Conservation (phyloP, 2,113 vertebrate species). For the Gymnogyps californianus region DNA sequence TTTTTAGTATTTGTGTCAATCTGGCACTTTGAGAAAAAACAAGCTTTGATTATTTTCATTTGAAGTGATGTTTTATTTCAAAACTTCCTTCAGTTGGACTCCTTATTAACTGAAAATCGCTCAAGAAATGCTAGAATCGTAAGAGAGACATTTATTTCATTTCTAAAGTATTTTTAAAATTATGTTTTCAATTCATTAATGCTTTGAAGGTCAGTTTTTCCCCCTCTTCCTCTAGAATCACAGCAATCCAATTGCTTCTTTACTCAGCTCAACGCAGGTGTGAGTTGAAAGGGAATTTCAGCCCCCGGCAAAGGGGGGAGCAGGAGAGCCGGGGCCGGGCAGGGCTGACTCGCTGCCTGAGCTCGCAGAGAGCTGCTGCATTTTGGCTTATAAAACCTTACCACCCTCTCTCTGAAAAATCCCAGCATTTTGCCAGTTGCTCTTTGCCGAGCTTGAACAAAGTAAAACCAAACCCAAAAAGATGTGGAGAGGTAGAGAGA, state of each 20-base stretch:
- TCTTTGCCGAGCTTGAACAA: not conserved
- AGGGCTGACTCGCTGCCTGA: not conserved
- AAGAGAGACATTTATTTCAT: not conserved
- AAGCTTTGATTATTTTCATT: conserved; percentile 1
- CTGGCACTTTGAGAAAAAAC: not conserved
- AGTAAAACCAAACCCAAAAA: not conserved
- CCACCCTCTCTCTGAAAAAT: not conserved
- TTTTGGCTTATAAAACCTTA: not conserved
- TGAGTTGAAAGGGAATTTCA: not conserved
- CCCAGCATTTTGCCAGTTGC: not conserved
- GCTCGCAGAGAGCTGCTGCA: not conserved
- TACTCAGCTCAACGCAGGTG: not conserved
- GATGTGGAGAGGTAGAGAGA: not conserved
- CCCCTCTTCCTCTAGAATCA: not conserved
- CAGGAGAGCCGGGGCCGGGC: not conserved
- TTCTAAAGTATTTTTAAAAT: not conserved
- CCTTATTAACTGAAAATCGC: not conserved
- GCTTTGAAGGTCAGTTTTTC: not conserved
- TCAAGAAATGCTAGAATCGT: not conserved
- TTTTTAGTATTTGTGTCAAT: not conserved
- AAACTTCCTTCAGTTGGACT: not conserved
- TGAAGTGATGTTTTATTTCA: not conserved
- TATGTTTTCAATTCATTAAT: not conserved
- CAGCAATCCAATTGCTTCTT: not conserved
- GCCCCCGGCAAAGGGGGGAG: not conserved